A percentile compares a stretch with the other conserved stretches of the same genome.
These are phyloP conservation scores for Oxyura jamaicensis DNA, from an alignment of 2,113 vertebrate species.

Conservation along the genomic window DNA sequence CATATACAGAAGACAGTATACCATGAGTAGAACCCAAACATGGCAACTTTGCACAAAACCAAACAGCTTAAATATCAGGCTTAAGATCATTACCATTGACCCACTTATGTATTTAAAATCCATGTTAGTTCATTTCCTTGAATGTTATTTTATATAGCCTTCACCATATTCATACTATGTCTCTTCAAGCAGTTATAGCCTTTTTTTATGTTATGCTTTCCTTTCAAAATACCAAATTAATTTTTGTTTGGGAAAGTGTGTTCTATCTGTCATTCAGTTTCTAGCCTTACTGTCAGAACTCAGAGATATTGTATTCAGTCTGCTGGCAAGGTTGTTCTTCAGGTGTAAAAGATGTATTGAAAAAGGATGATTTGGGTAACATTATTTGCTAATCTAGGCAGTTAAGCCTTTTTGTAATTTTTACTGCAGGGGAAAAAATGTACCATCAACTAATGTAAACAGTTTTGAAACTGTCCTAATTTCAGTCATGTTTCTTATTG, in stretches of 20 bases:
- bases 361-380: neutral
- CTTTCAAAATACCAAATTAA: constrained; percentile 22
- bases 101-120: neutral
- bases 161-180: neutral
- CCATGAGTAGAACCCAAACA: neutral
- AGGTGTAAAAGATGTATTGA: neutral
- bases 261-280: constrained; percentile 5
- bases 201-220: neutral
- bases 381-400: neutral
- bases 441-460: neutral
- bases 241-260: neutral
- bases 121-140: neutral
- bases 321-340: neutral
- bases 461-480: neutral
- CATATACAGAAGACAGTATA: neutral
- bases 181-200: neutral
- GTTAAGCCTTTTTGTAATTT: neutral
- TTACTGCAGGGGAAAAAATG: neutral
- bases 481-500: neutral
- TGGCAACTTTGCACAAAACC: neutral
- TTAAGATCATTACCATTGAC: neutral
- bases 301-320: neutral
- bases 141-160: neutral
- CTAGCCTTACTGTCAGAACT: neutral
- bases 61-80: neutral